phyloP scores from a whole-genome alignment of 1,140 invertebrate species.

The Plodia interpunctella region DNA sequence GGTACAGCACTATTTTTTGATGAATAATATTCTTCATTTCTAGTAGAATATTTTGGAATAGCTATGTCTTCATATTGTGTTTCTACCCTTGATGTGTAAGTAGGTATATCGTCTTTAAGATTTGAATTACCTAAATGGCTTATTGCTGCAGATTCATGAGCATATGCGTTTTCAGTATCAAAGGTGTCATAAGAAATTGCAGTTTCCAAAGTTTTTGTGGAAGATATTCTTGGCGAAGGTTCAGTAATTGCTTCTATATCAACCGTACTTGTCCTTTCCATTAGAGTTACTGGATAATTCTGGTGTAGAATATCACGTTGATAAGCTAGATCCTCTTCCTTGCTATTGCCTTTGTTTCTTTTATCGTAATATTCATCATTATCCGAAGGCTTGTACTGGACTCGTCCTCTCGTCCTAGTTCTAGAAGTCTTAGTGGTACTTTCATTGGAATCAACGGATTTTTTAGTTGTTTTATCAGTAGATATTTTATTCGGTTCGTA shows the following conservation, averaged over 20 bases:
- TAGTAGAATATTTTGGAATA: constrained; percentile 30
- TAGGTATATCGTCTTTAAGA: constrained; percentile 24
- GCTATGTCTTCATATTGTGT: constrained; percentile 36
- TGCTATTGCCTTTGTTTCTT: constrained; percentile 52
- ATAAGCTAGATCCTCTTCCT: constrained; percentile 74
- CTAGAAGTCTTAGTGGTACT: constrained; percentile 49
- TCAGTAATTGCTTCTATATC: constrained; percentile 70
- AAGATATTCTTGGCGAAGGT: constrained; percentile 42
- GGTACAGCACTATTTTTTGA: constrained; percentile 39
- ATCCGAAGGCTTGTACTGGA: constrained; percentile 60
- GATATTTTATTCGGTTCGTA: constrained; percentile 70
- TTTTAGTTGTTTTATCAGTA: constrained; percentile 67
- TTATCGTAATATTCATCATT: constrained; percentile 53
- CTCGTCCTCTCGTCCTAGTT: constrained; percentile 58
- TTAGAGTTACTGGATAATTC: constrained; percentile 77
- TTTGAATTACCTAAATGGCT: constrained; percentile 34
- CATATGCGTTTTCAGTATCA: constrained; percentile 65
- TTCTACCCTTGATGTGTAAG: constrained; percentile 22
- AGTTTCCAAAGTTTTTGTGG: constrained; percentile 34
- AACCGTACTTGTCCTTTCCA: constrained; percentile 65
- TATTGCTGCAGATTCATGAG: constrained; percentile 51
- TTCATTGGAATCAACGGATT: constrained; percentile 56
- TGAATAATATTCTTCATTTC: constrained; percentile 45
- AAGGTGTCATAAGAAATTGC: constrained; percentile 46
- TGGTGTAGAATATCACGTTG: constrained; percentile 80